Percentiles rank a stretch among this genome's conserved stretches.
These are phyloP conservation scores for Sphinx pinastri DNA, from an alignment of 2,888 invertebrate genomes.

Conservation along the genomic window DNA sequence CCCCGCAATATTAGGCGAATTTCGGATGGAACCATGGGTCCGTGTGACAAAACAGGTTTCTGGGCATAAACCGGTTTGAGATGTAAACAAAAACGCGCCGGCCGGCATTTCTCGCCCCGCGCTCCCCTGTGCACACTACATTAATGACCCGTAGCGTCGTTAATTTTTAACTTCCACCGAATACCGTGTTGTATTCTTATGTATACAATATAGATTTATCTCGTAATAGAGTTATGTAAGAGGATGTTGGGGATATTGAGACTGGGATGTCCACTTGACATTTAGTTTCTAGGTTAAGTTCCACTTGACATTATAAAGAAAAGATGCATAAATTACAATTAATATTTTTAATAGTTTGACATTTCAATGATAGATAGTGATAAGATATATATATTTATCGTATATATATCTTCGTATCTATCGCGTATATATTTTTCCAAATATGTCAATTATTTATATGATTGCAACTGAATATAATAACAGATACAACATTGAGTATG, in stretches of 20 bases:
- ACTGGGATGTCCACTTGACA: background rate
- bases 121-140: constrained; percentile 26
- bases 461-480: background rate
- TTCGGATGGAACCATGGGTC: constrained; percentile 27
- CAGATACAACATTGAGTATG: background rate
- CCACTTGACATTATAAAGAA: background rate
- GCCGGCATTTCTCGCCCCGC: constrained; percentile 35
- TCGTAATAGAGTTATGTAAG: background rate
- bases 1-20: constrained; percentile 17
- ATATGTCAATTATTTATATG: too few species aligned
- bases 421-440: too few species aligned
- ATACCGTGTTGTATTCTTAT: constrained; percentile 2
- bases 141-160: constrained; percentile 24
- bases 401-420: too few species aligned
- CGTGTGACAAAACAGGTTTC: constrained; percentile 55
- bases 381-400: too few species aligned
- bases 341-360: background rate
- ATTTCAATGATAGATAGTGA: too few species aligned
- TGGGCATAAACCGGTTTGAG: constrained; percentile 63
- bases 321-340: background rate
- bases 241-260: background rate
- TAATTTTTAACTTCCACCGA: constrained; percentile 2
- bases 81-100: constrained; percentile 69
- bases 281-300: background rate
- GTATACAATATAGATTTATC: background rate